Percentiles rank a stretch among this genome's conserved stretches.
Conservation (phyloP, 2,888 invertebrate species). For the Noctua fimbriata region DNA sequence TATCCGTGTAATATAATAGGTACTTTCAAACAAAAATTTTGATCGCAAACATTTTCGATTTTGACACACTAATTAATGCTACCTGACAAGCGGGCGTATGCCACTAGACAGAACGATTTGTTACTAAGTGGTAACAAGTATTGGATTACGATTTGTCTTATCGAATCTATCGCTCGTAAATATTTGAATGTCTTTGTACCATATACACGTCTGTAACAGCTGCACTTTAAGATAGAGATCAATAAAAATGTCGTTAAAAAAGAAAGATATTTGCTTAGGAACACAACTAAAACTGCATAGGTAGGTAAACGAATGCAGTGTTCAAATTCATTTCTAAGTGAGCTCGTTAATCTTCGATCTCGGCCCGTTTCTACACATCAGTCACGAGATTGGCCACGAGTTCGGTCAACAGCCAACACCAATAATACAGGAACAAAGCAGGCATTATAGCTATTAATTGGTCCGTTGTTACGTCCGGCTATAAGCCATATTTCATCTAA, state of each 20-base stretch:
- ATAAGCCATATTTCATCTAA: slow-evolving; percentile 73
- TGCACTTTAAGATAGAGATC: background rate
- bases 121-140: too few species aligned
- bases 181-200: too few species aligned
- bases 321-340: background rate
- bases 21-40: too few species aligned
- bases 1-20: too few species aligned
- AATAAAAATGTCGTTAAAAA: background rate
- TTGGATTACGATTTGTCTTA: too few species aligned
- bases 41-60: too few species aligned
- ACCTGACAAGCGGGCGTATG: too few species aligned
- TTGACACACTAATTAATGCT: too few species aligned
- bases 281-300: too few species aligned
- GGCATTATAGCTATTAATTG: slow-evolving; percentile 70
- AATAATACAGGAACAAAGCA: slow-evolving; percentile 52
- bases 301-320: background rate
- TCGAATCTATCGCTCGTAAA: too few species aligned
- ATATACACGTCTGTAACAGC: background rate
- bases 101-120: too few species aligned
- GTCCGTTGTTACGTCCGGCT: slow-evolving; percentile 67
- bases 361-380: slow-evolving; percentile 9
- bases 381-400: slow-evolving; percentile 62
- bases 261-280: too few species aligned
- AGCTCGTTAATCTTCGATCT: background rate
- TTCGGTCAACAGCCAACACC: slow-evolving; percentile 52